Evolutionary conservation across 2,797 vertebrate genomes (phyloP).

Genomic region (Chelidonichthys spinosus): DNA sequence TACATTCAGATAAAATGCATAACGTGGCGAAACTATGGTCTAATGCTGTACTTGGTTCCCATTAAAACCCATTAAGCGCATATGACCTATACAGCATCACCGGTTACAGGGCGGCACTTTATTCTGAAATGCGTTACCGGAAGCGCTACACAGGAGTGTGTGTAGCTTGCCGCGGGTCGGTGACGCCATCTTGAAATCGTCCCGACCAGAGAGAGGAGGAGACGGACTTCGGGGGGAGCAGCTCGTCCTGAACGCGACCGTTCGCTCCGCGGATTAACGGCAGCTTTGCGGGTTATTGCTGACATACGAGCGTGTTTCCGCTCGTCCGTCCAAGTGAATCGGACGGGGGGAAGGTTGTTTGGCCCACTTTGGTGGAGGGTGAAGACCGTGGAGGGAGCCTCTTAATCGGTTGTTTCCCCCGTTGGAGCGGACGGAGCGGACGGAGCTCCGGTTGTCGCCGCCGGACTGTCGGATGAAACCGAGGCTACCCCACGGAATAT

Average conservation of each 20-base stretch:
- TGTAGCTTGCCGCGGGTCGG: constrained; percentile 17
- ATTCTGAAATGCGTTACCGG: constrained; percentile 48
- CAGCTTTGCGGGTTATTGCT: constrained; percentile 6
- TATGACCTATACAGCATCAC: too few relatives aligned
- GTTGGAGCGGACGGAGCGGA: constrained; percentile 67
- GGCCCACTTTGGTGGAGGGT: constrained; percentile 45
- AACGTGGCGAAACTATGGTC: background rate
- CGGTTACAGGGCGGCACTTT: constrained; percentile 7
- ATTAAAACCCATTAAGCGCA: too few relatives aligned
- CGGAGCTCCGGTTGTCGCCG: constrained; percentile 56
- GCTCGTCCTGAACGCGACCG: constrained; percentile 60
- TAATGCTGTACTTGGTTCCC: too few relatives aligned
- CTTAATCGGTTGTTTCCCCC: constrained; percentile 52
- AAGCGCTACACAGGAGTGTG: fast-evolving
- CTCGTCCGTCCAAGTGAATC: background rate
- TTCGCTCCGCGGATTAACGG: constrained; percentile 50
- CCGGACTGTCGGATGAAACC: constrained; percentile 42
- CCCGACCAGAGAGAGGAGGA: constrained; percentile 73
- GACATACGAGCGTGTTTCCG: constrained; percentile 12
- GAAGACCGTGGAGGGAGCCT: constrained; percentile 39
- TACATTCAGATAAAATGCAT: background rate
- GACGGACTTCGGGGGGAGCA: constrained; percentile 57
- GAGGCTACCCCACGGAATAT: constrained; percentile 42
- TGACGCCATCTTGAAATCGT: constrained; percentile 83
- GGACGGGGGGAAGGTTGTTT: constrained; percentile 12